phyloP scores from a whole-genome alignment of 2,888 invertebrate species.

The Dorcus hopei region DNA sequence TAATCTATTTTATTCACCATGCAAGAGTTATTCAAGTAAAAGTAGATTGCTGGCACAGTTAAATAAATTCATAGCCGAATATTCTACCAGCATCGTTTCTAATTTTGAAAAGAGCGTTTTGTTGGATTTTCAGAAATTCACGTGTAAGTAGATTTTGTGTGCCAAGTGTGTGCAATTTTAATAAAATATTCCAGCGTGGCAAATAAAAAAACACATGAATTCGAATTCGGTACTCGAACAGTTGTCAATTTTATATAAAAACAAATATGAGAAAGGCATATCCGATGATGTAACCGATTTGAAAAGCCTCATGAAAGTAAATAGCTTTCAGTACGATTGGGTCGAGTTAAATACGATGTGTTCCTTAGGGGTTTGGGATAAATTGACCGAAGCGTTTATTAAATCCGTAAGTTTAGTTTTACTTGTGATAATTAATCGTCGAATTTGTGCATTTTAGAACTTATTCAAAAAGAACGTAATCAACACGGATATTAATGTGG shows the following conservation, averaged over 20 bases:
- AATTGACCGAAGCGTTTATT: constrained; percentile 33
- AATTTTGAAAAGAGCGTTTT: constrained; percentile 33
- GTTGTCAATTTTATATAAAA: constrained; percentile 36
- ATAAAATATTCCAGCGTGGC: constrained; percentile 2
- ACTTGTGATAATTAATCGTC: background rate
- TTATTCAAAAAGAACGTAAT: constrained; percentile 49
- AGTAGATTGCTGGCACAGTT: constrained; percentile 30
- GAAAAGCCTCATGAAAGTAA: constrained; percentile 39
- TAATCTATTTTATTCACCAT: constrained; percentile 38
- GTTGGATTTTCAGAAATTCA: constrained; percentile 33
- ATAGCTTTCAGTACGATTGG: constrained; percentile 44
- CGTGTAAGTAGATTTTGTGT: constrained; percentile 27
- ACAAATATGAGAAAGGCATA: constrained; percentile 31
- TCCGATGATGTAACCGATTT: constrained; percentile 33
- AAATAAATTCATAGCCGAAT: constrained; percentile 33
- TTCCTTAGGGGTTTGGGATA: constrained; percentile 37
- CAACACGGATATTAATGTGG: constrained; percentile 37
- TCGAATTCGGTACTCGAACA: constrained; percentile 36
- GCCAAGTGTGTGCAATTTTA: background rate
- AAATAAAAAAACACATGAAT: constrained; percentile 31
- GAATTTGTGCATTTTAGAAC: constrained; percentile 45
- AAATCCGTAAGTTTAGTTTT: constrained; percentile 26
- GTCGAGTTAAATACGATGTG: constrained; percentile 39
- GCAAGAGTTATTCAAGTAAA: constrained; percentile 31
- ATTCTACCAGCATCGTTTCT: constrained; percentile 31